Evolutionary conservation across 2,888 invertebrate genomes (phyloP).

Genomic region (Ochropleura leucogaster): DNA sequence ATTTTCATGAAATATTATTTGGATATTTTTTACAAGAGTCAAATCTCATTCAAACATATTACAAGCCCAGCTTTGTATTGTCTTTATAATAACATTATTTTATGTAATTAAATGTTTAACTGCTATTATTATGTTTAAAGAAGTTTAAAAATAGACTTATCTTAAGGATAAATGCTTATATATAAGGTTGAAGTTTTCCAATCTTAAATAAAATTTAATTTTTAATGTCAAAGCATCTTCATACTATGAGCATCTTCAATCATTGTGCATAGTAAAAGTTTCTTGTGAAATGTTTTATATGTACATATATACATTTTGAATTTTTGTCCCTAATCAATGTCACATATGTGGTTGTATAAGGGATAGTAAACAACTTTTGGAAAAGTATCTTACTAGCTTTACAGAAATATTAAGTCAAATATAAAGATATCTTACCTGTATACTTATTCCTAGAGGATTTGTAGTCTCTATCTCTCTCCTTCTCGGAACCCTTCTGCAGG

Average conservation of each 20-base stretch:
- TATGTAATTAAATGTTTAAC: background rate
- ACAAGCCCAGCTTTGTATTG: conserved; percentile 28
- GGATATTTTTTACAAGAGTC: background rate
- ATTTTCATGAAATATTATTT: background rate
- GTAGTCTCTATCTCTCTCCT: conserved; percentile 98
- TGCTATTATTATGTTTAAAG: background rate
- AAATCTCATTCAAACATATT: background rate
- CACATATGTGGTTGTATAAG: background rate
- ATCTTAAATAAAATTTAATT: conserved; percentile 2
- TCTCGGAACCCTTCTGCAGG: conserved; percentile 92
- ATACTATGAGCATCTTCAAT: conserved; percentile 18
- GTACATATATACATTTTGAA: background rate
- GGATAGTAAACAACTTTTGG: background rate
- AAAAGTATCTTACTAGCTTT: background rate
- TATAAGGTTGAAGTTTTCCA: background rate
- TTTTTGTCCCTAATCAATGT: background rate
- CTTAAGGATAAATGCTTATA: background rate
- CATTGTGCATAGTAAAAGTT: conserved; percentile 3
- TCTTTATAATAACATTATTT: background rate
- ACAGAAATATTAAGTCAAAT: background rate
- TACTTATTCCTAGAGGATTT: conserved; percentile 97
- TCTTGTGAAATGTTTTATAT: conserved; percentile 4
- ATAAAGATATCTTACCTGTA: conserved; percentile 91
- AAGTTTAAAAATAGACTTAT: background rate
- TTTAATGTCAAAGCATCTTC: conserved; percentile 3